Base-by-base conservation (phyloP, 2,113 vertebrate species). In the Menura novaehollandiae region DNA sequence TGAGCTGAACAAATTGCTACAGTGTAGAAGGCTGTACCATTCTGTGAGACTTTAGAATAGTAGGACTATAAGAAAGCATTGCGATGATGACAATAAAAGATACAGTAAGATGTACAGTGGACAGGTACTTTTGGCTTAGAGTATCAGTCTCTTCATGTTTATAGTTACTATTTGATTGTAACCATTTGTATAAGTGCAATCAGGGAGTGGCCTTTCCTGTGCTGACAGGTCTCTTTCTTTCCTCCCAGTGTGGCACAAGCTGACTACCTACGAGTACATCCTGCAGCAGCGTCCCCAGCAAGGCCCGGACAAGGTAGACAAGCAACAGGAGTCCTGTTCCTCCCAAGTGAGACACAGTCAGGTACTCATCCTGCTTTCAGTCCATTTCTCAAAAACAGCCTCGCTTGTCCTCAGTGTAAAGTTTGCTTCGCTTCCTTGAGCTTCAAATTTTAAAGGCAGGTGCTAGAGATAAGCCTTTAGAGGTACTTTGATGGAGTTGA, bases 221-320 rank as follows among this genome's bases (percentile, higher is more conserved):
- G 23, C 80, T 97, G 95, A 97, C 81, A 69, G 56, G 37, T 79
- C 30, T 95, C 46, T 93, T 56, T 73, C 92, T 83, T 83, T 67
- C 63, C 33, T 94, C 73, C 63, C 96, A 99, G 99, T 99, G 98
- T 99, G 99, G 99, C 99, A 99, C 98, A 98, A 98, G 77, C 97
- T 99, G 89, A 99, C 99, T 56, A 99, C 99, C 0, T 99, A 99
- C 8, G 99, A 99, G 94, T 99, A 99, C 96, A 99, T 99, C 32
- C 98, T 99, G 90, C 98, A 98, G 33, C 99, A 99, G 96, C 98
- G 99, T 28, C 99, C 99, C 75, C 98, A 98, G 51, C 98, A 98
- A 88, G 98, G 98, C 74, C 77, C 78, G 47, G 98, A 98, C 73
- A 98, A 98, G 75, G 51, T n/a, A 7, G 97, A 95, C 81, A 98